These are phyloP conservation scores for Acanthurus tractus DNA, from an alignment of 2,797 vertebrate species.

Conservation along the genomic window DNA sequence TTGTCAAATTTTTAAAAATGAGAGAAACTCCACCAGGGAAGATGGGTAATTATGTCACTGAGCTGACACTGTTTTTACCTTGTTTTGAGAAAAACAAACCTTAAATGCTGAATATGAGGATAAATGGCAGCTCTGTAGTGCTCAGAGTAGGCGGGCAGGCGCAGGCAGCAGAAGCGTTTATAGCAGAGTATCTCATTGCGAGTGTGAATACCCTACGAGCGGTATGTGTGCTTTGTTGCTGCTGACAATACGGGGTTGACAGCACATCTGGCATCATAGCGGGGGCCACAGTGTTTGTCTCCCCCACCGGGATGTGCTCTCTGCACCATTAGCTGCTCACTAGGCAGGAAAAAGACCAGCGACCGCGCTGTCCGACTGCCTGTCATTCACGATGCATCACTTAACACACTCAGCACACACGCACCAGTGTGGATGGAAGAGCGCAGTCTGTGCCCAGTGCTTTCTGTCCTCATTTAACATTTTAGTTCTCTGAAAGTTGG, in stretches of 20 bases:
- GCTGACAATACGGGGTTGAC: constrained; percentile 74
- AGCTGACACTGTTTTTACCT: constrained; percentile 6
- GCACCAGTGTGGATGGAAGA: constrained; percentile 34
- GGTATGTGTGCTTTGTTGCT: constrained; percentile 77
- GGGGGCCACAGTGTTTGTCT: constrained; percentile 68
- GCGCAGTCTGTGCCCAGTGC: background rate
- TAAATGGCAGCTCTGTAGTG: constrained; percentile 30
- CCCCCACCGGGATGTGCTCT: constrained; percentile 70
- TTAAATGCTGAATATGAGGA: constrained; percentile 38
- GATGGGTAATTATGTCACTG: constrained; percentile 10
- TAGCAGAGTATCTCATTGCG: constrained; percentile 45
- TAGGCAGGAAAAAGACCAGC: constrained; percentile 77
- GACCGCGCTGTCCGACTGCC: constrained; percentile 58
- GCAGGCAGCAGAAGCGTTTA: constrained; percentile 31
- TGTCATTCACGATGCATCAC: constrained; percentile 69
- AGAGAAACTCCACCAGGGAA: constrained; percentile 8
- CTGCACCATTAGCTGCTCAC: constrained; percentile 83
- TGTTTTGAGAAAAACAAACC: constrained; percentile 23
- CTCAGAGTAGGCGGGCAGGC: constrained; percentile 43
- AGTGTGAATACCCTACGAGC: constrained; percentile 67
- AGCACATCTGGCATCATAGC: constrained; percentile 83
- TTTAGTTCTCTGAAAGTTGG: constrained; percentile 2
- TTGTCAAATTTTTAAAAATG: constrained; percentile 37
- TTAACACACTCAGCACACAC: constrained; percentile 41
- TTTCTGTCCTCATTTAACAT: constrained; percentile 3